phyloP scores from a whole-genome alignment of 1,140 invertebrate genomes.

The Cydia fagiglandana region DNA sequence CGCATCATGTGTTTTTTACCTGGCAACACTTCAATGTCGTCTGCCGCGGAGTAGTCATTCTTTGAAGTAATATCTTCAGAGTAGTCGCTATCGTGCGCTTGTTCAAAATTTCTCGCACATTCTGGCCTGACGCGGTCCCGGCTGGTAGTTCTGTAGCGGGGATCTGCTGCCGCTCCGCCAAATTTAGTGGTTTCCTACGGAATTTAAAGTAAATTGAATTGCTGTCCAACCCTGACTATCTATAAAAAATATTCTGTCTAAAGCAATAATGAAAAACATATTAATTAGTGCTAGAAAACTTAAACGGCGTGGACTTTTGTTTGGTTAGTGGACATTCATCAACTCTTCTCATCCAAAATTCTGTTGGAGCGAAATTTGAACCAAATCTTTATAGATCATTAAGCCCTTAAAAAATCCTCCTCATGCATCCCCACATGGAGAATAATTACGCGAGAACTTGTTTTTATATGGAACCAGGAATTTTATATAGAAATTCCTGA shows the following conservation, averaged over 20 bases:
- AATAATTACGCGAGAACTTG: no score
- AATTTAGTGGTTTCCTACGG: slow-evolving; percentile 43
- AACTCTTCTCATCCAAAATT: no score
- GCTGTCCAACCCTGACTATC: neutral
- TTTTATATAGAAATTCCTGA: no score
- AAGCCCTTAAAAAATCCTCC: no score
- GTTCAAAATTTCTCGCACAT: slow-evolving; percentile 59
- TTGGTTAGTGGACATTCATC: no score
- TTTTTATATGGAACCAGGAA: no score
- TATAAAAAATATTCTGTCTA: neutral
- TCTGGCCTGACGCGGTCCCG: slow-evolving; percentile 46
- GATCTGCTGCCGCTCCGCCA: slow-evolving; percentile 43
- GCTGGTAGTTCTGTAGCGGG: slow-evolving; percentile 43
- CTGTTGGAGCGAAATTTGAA: no score
- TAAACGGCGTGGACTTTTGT: no score
- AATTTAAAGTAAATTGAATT: slow-evolving; percentile 2
- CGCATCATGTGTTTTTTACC: slow-evolving; percentile 56
- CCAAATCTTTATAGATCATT: no score
- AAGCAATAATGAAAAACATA: no score
- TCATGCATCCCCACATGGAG: no score
- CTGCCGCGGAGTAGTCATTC: slow-evolving; percentile 60
- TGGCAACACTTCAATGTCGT: slow-evolving; percentile 58
- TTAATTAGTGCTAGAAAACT: no score
- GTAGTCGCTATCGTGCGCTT: slow-evolving; percentile 60
- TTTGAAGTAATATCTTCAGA: slow-evolving; percentile 61